phyloP scores from a whole-genome alignment of 2,888 invertebrate genomes.

The Phaedon cochleariae region DNA sequence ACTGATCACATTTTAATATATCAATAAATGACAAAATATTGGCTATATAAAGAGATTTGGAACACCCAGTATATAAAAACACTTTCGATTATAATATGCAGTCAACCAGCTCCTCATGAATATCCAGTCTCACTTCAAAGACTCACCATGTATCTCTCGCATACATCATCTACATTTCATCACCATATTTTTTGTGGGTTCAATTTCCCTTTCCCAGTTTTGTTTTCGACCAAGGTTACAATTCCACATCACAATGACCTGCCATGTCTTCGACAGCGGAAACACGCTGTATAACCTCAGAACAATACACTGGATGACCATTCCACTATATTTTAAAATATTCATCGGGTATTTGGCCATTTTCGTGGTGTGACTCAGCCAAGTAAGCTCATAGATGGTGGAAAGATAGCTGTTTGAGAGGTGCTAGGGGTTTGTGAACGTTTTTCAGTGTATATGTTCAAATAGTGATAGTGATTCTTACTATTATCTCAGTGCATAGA shows the following conservation, averaged over 20 bases:
- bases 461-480: no score
- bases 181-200: constrained; percentile 14
- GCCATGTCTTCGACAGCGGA: constrained; percentile 45
- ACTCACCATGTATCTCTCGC: neutral
- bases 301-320: constrained; percentile 49
- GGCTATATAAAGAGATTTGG: no score
- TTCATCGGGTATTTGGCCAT: constrained; percentile 28
- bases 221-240: constrained; percentile 45
- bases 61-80: no score
- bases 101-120: no score
- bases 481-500: no score
- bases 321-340: constrained; percentile 34
- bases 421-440: neutral
- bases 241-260: constrained; percentile 47
- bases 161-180: neutral
- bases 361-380: constrained; percentile 24
- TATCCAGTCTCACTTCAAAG: neutral
- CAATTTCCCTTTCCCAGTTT: constrained; percentile 15
- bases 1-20: no score
- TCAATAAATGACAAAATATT: no score
- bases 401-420: neutral
- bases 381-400: neutral
- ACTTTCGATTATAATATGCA: no score
- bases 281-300: constrained; percentile 51
- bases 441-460: no score